Evolutionary conservation across 2,113 vertebrate genomes (phyloP), one percentile per base, ranked within the genome.

Genomic region (Holacanthus passer): DNA sequence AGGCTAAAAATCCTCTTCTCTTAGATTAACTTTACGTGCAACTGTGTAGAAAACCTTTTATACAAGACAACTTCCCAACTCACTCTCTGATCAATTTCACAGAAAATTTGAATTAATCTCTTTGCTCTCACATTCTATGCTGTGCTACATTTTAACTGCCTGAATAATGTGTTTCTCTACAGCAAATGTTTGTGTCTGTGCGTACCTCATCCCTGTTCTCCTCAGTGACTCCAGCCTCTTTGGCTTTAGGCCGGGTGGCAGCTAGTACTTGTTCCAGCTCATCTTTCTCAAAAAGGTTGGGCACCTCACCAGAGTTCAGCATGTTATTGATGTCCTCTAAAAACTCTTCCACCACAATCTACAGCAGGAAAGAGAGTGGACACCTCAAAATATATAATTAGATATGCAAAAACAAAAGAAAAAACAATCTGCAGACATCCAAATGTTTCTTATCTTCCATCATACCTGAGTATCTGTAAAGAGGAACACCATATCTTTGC

Each of bases 381-480:
- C 12, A 47, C 4, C 4, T 29, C 0, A 63, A 52, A 55, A 50
- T 22, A 24, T 37, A 59, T 17, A 37, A 37, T 58, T 52, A 22
- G n/a, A 66, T 39, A 12, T 16, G 19, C 16, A 58, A 58, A 48
- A 41, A 31, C 0, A 8, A 17, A n/a, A 13, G 45, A 27, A 14
- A 20, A 70, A 0, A 45, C 5, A 16, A 29, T 59, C 7, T 32
- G 7, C 39, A 48, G 35, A 24, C 10, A 32, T 32, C 2, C 32
- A 22, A 24, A 55, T 29, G 1, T 35, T 9, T 3, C 4, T 22
- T 58, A 5, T 20, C 20, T 37, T 29, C 20, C 31, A 19, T 31
- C 47, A 20, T 89, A 97, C 96, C 96, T 98, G 97, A 29, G 95
- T 97, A 70, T 98, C 97, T 0, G 96, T 97, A 90, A 98, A 98